Evolutionary conservation across 1,140 invertebrate genomes (phyloP).

Genomic region (Xylocopa sonorina): DNA sequence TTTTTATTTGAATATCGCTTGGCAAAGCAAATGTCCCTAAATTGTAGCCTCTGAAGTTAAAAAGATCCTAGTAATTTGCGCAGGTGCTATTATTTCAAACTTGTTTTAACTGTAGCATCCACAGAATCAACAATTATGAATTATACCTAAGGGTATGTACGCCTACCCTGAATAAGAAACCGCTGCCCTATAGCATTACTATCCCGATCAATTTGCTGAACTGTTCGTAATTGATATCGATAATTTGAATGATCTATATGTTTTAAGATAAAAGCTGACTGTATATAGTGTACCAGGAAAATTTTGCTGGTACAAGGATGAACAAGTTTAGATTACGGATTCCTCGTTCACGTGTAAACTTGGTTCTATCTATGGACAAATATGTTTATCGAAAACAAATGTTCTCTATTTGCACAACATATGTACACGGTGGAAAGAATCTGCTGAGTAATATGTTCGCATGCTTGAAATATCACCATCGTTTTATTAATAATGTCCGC

Average conservation of each 20-base stretch:
- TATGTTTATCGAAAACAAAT: constrained; percentile 6
- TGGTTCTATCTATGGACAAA: neutral
- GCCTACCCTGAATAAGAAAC: too few relatives aligned
- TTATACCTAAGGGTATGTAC: too few relatives aligned
- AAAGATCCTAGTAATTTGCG: too few relatives aligned
- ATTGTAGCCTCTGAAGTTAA: too few relatives aligned
- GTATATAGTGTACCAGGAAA: neutral
- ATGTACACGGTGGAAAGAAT: neutral
- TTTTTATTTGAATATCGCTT: too few relatives aligned
- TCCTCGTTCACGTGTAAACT: neutral
- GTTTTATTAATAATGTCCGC: neutral
- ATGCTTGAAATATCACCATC: neutral
- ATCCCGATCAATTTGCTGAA: neutral
- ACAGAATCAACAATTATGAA: too few relatives aligned
- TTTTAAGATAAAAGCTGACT: neutral
- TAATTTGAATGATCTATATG: neutral
- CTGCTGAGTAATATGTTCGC: neutral
- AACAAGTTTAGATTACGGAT: neutral
- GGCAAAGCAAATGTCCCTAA: too few relatives aligned
- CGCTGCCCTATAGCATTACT: too few relatives aligned
- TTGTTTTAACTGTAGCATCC: too few relatives aligned
- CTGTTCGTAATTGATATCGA: too few relatives aligned
- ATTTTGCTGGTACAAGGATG: neutral
- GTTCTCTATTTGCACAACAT: neutral
- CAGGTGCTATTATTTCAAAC: too few relatives aligned